Evolutionary conservation across 2,888 invertebrate species (phyloP).

Genomic region (Drosophila atroscutellata): DNA sequence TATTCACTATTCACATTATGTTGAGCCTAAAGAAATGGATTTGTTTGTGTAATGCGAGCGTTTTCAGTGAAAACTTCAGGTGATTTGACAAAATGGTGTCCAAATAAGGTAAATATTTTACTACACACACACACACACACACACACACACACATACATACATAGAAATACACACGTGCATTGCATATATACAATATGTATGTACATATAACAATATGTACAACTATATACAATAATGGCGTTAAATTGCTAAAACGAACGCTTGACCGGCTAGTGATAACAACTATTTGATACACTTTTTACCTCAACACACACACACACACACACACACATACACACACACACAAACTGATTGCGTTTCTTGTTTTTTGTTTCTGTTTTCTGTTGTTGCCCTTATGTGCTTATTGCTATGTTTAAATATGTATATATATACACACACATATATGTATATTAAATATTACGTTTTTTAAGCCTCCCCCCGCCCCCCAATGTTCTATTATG

Average conservation of each 20-base stretch:
- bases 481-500: slow-evolving; percentile 33
- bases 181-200: slow-evolving; percentile 15
- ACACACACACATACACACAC: slow-evolving; percentile 15
- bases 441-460: slow-evolving; percentile 46
- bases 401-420: slow-evolving; percentile 63
- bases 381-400: slow-evolving; percentile 71
- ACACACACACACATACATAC: slow-evolving; percentile 23
- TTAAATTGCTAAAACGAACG: slow-evolving; percentile 43
- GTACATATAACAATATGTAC: slow-evolving; percentile 22
- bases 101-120: slow-evolving; percentile 74
- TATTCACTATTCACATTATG: slow-evolving; percentile 51
- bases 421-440: slow-evolving; percentile 24
- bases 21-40: slow-evolving; percentile 52
- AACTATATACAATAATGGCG: slow-evolving; percentile 25
- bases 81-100: slow-evolving; percentile 62
- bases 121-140: slow-evolving; percentile 30
- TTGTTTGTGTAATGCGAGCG: slow-evolving; percentile 67
- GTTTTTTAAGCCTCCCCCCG: slow-evolving; percentile 35
- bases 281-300: slow-evolving; percentile 57
- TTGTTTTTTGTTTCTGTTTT: slow-evolving; percentile 69
- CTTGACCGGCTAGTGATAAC: slow-evolving; percentile 71
- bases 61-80: slow-evolving; percentile 77
- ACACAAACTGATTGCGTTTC: slow-evolving; percentile 53
- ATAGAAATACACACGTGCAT: slow-evolving; percentile 4
- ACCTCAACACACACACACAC: slow-evolving; percentile 37